Evolutionary conservation across 2,888 invertebrate genomes (phyloP), one percentile per base, ranked within the genome.

Genomic region (Formica aserva): DNA sequence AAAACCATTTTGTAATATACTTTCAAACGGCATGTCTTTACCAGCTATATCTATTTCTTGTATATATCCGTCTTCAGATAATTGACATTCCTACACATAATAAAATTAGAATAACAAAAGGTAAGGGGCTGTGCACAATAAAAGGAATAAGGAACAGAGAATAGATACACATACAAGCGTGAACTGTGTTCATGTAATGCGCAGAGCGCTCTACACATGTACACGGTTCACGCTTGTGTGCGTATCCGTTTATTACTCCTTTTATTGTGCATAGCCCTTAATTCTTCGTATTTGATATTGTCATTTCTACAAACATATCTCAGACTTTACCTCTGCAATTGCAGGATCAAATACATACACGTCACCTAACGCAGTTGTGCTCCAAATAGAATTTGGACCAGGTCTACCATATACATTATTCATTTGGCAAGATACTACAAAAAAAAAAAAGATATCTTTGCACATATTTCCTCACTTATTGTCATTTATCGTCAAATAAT

Each of bases 321-420:
- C n/a, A 52, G n/a, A 48, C 66, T 95, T 93, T 91, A 95, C 95
- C 95, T 97, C 96, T 92, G 96, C 94, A 93, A 96, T 95, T 90
- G 95, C 92, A n/a, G 97, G 97, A 95, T 98, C 98, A 95, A 97
- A 98, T 57, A 97, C 97, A 89, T 97, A 97, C 67, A 98, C 96
- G 94, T 98, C 98, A 8, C 98, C 98, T 87, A 97, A 95, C 84
- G 96, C 96, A 62, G 97, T 97, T 1, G 97, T 96, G 11, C 97
- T 95, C 98, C 98, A 98, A 85, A 98, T 96, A 29, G 98, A 96
- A 92, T 96, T 96, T 60, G 96, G 95, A 38, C 97, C 96, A 29
- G 98, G 97, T 91, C 96, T 96, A 4, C 97, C 97, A 94, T 96
- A 96, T 15, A 97, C 95, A 84, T 96, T 96, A 94, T 97, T 97